Percentiles rank a stretch among this genome's conserved stretches.
phyloP scores from a whole-genome alignment of 2,797 vertebrate genomes.

The Gymnoscopelus microlampas region DNA sequence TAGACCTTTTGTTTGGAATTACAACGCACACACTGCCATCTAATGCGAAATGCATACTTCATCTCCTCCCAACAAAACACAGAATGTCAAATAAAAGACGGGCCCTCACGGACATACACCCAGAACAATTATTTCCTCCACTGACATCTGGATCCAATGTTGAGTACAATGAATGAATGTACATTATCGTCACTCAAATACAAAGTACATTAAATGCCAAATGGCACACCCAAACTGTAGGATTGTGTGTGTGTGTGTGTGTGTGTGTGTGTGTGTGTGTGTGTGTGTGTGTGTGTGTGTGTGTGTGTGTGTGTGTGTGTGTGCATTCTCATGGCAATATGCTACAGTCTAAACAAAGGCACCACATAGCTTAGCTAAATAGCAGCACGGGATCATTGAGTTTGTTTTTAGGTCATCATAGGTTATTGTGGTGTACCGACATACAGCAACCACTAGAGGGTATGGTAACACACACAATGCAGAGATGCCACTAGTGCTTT shows the following conservation, averaged over 20 bases:
- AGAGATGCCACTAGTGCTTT: constrained; percentile 1
- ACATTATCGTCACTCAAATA: too few relatives aligned
- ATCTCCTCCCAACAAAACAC: too few relatives aligned
- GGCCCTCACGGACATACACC: too few relatives aligned
- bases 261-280: neutral
- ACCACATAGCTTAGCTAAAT: constrained; percentile 65
- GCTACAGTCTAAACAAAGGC: constrained; percentile 65
- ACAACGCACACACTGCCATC: too few relatives aligned
- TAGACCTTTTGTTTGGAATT: neutral
- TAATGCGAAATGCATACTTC: too few relatives aligned
- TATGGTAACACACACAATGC: constrained; percentile 25
- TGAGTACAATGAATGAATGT: too few relatives aligned
- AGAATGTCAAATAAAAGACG: too few relatives aligned
- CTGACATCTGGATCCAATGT: too few relatives aligned
- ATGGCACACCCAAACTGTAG: too few relatives aligned
- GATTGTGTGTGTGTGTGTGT: too few relatives aligned
- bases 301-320: constrained; percentile 43
- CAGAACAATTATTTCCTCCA: too few relatives aligned
- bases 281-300: constrained; percentile 28
- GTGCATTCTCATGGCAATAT: constrained; percentile 50
- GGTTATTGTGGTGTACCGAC: constrained; percentile 37
- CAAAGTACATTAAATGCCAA: too few relatives aligned
- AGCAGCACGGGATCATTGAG: constrained; percentile 50
- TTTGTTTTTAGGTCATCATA: constrained; percentile 51
- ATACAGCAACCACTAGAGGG: constrained; percentile 62